Conservation (phyloP, 2,797 vertebrate genomes). For the Phalloptychus januarius region DNA sequence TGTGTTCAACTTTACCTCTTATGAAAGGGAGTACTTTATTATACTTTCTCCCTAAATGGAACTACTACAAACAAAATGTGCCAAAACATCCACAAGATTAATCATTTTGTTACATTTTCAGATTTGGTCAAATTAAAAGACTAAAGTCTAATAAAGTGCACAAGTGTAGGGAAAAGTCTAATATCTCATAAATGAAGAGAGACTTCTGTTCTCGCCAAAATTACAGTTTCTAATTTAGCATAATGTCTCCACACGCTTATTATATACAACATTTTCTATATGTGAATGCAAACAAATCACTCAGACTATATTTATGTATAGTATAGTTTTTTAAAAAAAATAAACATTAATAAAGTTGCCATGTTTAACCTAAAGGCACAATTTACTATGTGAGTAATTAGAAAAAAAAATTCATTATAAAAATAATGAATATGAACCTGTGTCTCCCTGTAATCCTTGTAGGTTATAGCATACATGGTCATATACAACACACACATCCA, state of each 20-base stretch:
- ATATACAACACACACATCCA: slow-evolving; percentile 23
- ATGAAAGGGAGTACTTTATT: neutral
- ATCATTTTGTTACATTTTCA: neutral
- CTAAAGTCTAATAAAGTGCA: neutral
- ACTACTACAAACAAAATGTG: neutral
- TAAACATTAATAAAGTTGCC: neutral
- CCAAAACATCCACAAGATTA: neutral
- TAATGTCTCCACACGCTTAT: neutral
- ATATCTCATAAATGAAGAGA: neutral
- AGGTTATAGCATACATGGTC: slow-evolving; percentile 46
- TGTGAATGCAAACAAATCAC: neutral
- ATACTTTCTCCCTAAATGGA: neutral
- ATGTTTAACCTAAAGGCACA: neutral
- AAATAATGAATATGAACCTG: slow-evolving; percentile 38
- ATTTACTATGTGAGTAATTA: neutral
- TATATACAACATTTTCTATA: neutral
- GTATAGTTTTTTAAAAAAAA: neutral
- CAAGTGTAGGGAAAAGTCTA: too few relatives aligned
- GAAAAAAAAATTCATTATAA: neutral
- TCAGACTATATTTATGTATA: neutral
- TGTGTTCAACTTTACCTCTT: neutral
- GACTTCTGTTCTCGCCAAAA: neutral
- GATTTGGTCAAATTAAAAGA: neutral
- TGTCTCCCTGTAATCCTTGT: slow-evolving; percentile 59
- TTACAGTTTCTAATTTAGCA: neutral